phyloP scores from a whole-genome alignment of 1,140 invertebrate species.

The Drosophila nigrodunni region DNA sequence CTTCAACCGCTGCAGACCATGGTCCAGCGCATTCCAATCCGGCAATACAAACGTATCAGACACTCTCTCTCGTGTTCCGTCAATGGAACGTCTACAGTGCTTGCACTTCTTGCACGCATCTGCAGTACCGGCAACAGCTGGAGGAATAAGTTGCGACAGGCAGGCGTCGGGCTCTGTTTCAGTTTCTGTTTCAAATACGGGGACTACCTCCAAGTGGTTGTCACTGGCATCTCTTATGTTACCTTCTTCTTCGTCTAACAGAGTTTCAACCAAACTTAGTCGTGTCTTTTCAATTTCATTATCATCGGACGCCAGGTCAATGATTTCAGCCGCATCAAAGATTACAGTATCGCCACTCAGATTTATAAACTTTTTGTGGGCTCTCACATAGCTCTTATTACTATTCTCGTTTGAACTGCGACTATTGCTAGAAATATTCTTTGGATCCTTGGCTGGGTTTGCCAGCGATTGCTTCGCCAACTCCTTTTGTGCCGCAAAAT shows the following conservation, averaged over 20 bases:
- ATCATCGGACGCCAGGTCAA: constrained; percentile 11
- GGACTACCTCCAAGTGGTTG: neutral
- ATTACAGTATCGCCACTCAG: constrained; percentile 56
- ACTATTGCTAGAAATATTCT: constrained; percentile 21
- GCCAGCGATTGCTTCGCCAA: constrained; percentile 5
- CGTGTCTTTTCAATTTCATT: constrained; percentile 53
- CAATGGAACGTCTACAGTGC: constrained; percentile 51
- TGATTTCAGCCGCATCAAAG: constrained; percentile 21
- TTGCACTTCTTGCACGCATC: constrained; percentile 49
- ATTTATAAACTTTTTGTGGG: constrained; percentile 49
- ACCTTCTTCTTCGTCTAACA: constrained; percentile 52
- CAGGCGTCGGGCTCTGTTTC: constrained; percentile 40
- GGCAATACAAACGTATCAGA: constrained; percentile 48
- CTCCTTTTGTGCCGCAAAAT: constrained; percentile 42
- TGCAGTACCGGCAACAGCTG: constrained; percentile 24
- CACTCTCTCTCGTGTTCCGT: neutral
- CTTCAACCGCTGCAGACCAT: constrained; percentile 21
- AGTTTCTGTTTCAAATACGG: neutral
- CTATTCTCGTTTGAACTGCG: constrained; percentile 42
- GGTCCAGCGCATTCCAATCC: constrained; percentile 14
- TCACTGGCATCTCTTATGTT: neutral
- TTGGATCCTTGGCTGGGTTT: neutral
- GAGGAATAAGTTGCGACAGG: constrained; percentile 19
- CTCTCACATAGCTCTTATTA: constrained; percentile 45
- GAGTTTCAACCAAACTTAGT: constrained; percentile 65